phyloP scores from a whole-genome alignment of 2,797 vertebrate species.

The Xenops minutus region DNA sequence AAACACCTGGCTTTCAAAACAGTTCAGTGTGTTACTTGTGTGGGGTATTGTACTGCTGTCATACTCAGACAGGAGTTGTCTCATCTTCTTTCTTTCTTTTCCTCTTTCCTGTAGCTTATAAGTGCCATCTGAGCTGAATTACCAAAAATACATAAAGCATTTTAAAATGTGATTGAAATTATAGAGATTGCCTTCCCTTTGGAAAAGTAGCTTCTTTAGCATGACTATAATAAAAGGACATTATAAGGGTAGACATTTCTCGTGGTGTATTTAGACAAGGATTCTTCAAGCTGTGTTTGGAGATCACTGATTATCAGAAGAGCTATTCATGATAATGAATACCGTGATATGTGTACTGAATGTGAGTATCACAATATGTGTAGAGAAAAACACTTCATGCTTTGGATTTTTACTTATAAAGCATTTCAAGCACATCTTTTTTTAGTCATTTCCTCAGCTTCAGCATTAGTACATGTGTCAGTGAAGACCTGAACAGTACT shows the following conservation, averaged over 20 bases:
- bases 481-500: background rate
- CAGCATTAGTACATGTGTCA: background rate
- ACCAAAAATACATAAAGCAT: background rate
- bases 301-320: background rate
- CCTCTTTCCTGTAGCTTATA: background rate
- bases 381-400: background rate
- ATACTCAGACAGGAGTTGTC: background rate
- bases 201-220: background rate
- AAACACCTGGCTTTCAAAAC: background rate
- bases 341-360: background rate
- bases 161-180: background rate
- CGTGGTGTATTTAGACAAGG: background rate
- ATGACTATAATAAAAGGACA: background rate
- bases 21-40: background rate
- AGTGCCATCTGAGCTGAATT: background rate
- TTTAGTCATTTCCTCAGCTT: background rate
- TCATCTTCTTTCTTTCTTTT: background rate
- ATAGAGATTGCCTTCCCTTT: background rate
- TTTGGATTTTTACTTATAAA: background rate
- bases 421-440: background rate
- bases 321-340: background rate
- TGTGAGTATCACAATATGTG: rapidly evolving
- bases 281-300: background rate
- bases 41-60: background rate
- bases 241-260: background rate